These are phyloP conservation scores for Sebastes iracundus DNA, from an alignment of 2,797 vertebrate genomes.

Conservation along the genomic window DNA sequence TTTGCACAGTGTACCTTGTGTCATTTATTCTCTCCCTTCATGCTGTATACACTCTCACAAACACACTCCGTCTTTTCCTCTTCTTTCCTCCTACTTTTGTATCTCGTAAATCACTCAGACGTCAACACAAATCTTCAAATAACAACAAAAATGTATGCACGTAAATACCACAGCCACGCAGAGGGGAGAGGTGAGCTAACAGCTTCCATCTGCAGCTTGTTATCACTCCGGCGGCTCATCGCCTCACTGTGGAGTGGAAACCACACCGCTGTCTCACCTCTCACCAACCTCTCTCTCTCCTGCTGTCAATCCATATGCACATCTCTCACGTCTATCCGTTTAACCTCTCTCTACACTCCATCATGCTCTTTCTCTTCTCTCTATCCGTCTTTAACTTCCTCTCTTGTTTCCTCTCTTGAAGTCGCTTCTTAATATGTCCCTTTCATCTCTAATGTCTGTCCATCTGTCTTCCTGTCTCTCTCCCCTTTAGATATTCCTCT, in stretches of 20 bases:
- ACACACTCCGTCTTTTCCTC: not conserved
- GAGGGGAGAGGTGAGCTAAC: conserved; percentile 50
- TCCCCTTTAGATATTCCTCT: conserved; percentile 10
- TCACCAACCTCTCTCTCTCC: conserved; percentile 43
- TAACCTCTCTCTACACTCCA: conserved; percentile 7
- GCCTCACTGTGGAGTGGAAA: conserved; percentile 40
- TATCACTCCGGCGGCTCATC: conserved; percentile 62
- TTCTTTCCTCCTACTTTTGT: not conserved
- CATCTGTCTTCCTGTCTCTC: conserved; percentile 31
- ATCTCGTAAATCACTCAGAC: conserved; percentile 32
- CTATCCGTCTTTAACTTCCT: conserved; percentile 27
- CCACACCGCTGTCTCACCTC: conserved; percentile 48
- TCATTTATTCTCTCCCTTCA: not conserved
- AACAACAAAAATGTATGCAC: conserved; percentile 28
- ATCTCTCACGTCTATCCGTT: conserved; percentile 28
- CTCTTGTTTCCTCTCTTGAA: conserved; percentile 12
- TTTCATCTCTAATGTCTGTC: conserved; percentile 32
- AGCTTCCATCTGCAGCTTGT: conserved; percentile 72
- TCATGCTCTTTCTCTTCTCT: not conserved
- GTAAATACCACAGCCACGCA: conserved; percentile 14
- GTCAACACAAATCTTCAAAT: conserved; percentile 16
- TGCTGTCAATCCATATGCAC: conserved; percentile 41
- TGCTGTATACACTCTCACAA: not conserved
- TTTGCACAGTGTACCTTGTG: not conserved
- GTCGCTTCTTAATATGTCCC: conserved; percentile 22